A percentile compares a stretch with the other conserved stretches of the same genome.
phyloP scores from a whole-genome alignment of 2,113 vertebrate species.

The Tinamus guttatus region DNA sequence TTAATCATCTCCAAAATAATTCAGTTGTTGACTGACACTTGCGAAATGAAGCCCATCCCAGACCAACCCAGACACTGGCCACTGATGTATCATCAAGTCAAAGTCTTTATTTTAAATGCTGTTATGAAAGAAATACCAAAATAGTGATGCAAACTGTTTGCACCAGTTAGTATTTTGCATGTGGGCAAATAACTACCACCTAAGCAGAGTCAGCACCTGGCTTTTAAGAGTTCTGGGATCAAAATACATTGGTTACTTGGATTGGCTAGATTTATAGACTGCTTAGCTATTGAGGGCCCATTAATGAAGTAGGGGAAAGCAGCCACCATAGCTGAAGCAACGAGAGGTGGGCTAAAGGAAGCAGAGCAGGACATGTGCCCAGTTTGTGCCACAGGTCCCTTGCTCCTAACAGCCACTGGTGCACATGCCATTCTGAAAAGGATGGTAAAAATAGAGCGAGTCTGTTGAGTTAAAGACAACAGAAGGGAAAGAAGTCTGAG shows the following conservation, averaged over 20 bases:
- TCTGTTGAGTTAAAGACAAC: background rate
- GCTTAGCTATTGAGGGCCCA: background rate
- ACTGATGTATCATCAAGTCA: conserved; percentile 6
- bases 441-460: background rate
- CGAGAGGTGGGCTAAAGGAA: background rate
- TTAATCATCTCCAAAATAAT: conserved; percentile 23
- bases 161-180: background rate
- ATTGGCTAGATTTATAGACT: conserved; percentile 45
- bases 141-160: conserved; percentile 47
- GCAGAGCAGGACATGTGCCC: background rate
- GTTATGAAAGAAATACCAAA: conserved; percentile 50
- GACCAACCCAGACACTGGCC: background rate
- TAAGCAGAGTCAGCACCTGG: conserved; percentile 16
- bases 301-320: background rate
- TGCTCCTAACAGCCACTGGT: background rate
- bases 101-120: conserved; percentile 15
- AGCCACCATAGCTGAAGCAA: background rate
- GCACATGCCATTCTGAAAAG: background rate
- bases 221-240: conserved; percentile 39
- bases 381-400: background rate
- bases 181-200: conserved; percentile 15
- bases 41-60: background rate
- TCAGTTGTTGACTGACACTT: conserved; percentile 27
- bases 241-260: conserved; percentile 27
- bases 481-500: background rate